Percentiles rank a stretch among this genome's conserved stretches.
phyloP scores from a whole-genome alignment of 1,140 invertebrate genomes.

The Drosophila nigromelanica region DNA sequence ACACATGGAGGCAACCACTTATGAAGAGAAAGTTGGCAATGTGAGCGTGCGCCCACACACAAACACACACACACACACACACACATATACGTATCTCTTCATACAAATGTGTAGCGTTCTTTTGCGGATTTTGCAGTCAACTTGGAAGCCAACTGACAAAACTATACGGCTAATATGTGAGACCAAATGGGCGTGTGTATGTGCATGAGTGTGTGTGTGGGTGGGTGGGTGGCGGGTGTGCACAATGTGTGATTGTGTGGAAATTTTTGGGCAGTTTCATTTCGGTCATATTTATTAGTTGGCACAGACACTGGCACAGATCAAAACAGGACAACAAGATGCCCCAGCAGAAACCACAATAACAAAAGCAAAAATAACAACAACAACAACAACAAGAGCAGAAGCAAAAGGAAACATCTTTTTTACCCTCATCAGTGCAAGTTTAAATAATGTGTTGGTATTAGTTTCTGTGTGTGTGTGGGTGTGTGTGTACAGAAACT shows the following conservation, averaged over 20 bases:
- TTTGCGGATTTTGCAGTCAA: slow-evolving; percentile 81
- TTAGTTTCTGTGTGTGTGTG: slow-evolving; percentile 57
- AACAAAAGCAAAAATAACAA: slow-evolving; percentile 18
- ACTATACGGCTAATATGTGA: slow-evolving; percentile 77
- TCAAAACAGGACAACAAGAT: slow-evolving; percentile 80
- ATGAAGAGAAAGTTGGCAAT: slow-evolving; percentile 71
- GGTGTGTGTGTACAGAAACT: slow-evolving; percentile 51
- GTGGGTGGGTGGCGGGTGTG: slow-evolving; percentile 37
- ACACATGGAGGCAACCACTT: slow-evolving; percentile 65
- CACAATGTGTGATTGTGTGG: slow-evolving; percentile 82
- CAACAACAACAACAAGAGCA: slow-evolving; percentile 3
- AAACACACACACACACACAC: slow-evolving; percentile 4
- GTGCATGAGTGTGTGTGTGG: slow-evolving; percentile 19
- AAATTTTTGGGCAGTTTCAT: slow-evolving; percentile 83
- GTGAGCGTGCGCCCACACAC: slow-evolving; percentile 50
- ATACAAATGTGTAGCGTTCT: slow-evolving; percentile 63
- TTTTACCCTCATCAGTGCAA: slow-evolving; percentile 78
- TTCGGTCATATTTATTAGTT: slow-evolving; percentile 84
- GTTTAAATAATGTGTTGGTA: slow-evolving; percentile 59
- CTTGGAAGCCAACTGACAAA: slow-evolving; percentile 80
- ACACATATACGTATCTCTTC: neutral
- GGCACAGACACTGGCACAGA: slow-evolving; percentile 63
- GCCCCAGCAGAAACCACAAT: slow-evolving; percentile 19
- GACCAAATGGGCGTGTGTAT: slow-evolving; percentile 33
- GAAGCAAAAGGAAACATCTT: slow-evolving; percentile 69